phyloP scores from a whole-genome alignment of 2,113 vertebrate species.

The Hassar affinis region DNA sequence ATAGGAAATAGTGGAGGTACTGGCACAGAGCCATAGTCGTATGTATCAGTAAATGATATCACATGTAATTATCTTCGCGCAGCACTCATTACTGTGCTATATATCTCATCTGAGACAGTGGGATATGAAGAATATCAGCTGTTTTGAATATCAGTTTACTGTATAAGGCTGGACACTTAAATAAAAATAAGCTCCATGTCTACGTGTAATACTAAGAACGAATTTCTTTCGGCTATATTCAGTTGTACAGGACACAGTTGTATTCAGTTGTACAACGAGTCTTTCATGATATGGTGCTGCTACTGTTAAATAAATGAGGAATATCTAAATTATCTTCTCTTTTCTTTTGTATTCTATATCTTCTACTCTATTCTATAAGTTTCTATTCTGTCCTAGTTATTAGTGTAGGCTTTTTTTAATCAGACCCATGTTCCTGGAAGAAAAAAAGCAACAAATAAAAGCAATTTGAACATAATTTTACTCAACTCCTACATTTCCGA shows the following conservation, averaged over 20 bases:
- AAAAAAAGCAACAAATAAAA: neutral
- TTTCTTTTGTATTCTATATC: too few relatives aligned
- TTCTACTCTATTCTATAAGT: neutral
- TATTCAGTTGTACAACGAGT: neutral
- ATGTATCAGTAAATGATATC: slow-evolving; percentile 48
- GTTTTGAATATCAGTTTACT: neutral
- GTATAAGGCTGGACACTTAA: slow-evolving; percentile 5
- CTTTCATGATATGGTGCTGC: neutral
- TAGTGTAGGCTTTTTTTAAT: neutral
- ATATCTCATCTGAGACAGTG: slow-evolving; percentile 30
- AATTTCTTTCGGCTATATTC: neutral
- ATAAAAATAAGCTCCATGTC: neutral
- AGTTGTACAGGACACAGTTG: neutral
- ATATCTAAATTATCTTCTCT: too few relatives aligned
- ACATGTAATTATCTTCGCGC: slow-evolving; percentile 51
- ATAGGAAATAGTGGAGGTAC: slow-evolving; percentile 37
- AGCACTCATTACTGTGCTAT: slow-evolving; percentile 37
- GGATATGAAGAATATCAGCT: slow-evolving; percentile 30
- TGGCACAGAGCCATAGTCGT: slow-evolving; percentile 48
- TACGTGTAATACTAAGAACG: neutral
- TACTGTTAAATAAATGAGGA: neutral
- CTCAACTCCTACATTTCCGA: neutral
- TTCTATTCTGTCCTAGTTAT: neutral
- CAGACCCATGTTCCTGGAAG: neutral
- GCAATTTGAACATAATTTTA: neutral